These are phyloP conservation scores for Porites divaricata DNA, from an alignment of 92 coral and sea anemone genomes.

Conservation along the genomic window DNA sequence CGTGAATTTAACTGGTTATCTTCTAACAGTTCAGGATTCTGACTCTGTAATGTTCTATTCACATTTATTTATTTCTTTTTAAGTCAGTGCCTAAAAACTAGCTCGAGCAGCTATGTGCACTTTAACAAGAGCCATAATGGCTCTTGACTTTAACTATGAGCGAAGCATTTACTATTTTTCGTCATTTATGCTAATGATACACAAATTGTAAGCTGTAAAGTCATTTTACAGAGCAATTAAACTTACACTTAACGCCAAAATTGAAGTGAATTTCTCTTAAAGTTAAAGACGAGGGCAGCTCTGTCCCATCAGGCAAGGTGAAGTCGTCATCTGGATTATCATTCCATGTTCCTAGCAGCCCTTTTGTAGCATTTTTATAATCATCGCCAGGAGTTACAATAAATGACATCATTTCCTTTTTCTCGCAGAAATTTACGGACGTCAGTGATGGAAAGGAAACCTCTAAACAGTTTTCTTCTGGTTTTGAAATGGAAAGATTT, in stretches of 20 bases:
- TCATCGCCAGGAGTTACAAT: slow-evolving; percentile 35
- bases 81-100: too few relatives aligned
- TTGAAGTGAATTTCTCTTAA: slow-evolving; percentile 50
- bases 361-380: slow-evolving; percentile 57
- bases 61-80: too few relatives aligned
- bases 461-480: slow-evolving; percentile 38
- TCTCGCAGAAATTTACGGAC: slow-evolving; percentile 33
- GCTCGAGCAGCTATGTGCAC: too few relatives aligned
- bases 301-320: slow-evolving; percentile 57
- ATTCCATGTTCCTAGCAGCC: slow-evolving; percentile 74
- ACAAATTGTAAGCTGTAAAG: too few relatives aligned
- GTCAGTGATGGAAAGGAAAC: slow-evolving; percentile 55
- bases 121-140: too few relatives aligned
- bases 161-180: too few relatives aligned
- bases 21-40: too few relatives aligned
- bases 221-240: neutral
- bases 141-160: too few relatives aligned
- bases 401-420: slow-evolving; percentile 38
- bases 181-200: too few relatives aligned
- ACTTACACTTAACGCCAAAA: slow-evolving; percentile 60
- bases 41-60: too few relatives aligned
- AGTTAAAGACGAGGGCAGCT: slow-evolving; percentile 32
- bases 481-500: slow-evolving; percentile 14
- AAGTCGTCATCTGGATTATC: slow-evolving; percentile 60
- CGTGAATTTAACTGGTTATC: too few relatives aligned